Evolutionary conservation across 2,113 vertebrate genomes (phyloP).

Genomic region (Salvator merianae): DNA sequence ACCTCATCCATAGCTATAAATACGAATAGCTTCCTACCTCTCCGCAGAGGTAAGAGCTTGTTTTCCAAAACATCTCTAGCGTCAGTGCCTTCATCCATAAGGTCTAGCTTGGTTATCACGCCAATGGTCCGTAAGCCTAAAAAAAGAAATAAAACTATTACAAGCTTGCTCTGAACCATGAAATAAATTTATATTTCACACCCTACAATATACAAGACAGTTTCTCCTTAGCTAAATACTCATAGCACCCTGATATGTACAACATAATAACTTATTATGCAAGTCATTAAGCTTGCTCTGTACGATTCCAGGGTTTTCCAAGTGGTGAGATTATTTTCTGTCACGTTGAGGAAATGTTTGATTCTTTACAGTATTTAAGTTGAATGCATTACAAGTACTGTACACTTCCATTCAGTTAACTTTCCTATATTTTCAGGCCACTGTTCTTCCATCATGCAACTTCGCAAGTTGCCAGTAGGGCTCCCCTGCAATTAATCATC

Average conservation of each 20-base stretch:
- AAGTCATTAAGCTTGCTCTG: background rate
- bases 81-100: constrained; percentile 97
- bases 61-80: constrained; percentile 94
- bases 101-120: constrained; percentile 95
- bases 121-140: constrained; percentile 92
- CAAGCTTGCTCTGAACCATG: background rate
- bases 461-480: too few species aligned
- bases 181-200: background rate
- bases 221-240: background rate
- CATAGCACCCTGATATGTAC: background rate
- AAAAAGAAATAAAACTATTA: background rate
- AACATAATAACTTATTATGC: background rate
- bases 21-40: constrained; percentile 77
- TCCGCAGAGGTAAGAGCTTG: constrained; percentile 90
- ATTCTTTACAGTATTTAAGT: background rate
- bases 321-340: background rate
- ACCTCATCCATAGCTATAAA: background rate
- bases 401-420: background rate
- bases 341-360: background rate
- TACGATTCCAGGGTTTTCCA: background rate
- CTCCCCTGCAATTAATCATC: too few species aligned
- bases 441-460: background rate
- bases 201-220: background rate
- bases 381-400: too few species aligned
- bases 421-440: background rate